phyloP scores from a whole-genome alignment of 2,888 invertebrate genomes.

The Drosophila sordidula region DNA sequence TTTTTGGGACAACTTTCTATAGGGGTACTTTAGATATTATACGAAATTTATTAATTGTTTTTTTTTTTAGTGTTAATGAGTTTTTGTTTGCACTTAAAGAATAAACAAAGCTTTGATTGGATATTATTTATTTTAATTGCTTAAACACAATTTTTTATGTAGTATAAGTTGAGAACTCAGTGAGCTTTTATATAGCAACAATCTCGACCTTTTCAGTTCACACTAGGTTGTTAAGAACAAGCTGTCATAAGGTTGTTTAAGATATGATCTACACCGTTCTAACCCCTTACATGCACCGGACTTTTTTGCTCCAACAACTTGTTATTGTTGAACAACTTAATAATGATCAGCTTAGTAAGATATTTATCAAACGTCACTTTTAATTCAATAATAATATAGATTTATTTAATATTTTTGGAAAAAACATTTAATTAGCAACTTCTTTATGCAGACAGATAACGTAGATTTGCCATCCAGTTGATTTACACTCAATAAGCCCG shows the following conservation, averaged over 20 bases:
- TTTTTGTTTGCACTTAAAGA: too few relatives aligned
- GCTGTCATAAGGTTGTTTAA: neutral
- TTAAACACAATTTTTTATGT: too few relatives aligned
- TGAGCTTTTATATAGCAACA: too few relatives aligned
- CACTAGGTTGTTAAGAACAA: neutral
- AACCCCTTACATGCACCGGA: too few relatives aligned
- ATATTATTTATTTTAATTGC: too few relatives aligned
- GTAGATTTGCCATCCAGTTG: conserved; percentile 40
- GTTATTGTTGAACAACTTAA: neutral
- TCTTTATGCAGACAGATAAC: conserved; percentile 44
- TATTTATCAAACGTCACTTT: conserved; percentile 10
- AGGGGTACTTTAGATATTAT: neutral
- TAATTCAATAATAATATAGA: neutral
- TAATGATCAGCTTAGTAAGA: conserved; percentile 22
- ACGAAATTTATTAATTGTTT: too few relatives aligned
- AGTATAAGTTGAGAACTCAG: too few relatives aligned
- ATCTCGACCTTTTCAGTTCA: too few relatives aligned
- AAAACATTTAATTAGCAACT: conserved; percentile 35
- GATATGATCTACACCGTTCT: neutral
- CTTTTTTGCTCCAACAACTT: neutral
- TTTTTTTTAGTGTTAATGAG: too few relatives aligned
- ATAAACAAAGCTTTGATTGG: too few relatives aligned
- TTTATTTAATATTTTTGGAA: conserved; percentile 15
- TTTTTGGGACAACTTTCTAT: neutral
- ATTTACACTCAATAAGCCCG: conserved; percentile 54